Base-by-base conservation (phyloP, 2,888 invertebrate species). In the Phragmatobia fuliginosa region DNA sequence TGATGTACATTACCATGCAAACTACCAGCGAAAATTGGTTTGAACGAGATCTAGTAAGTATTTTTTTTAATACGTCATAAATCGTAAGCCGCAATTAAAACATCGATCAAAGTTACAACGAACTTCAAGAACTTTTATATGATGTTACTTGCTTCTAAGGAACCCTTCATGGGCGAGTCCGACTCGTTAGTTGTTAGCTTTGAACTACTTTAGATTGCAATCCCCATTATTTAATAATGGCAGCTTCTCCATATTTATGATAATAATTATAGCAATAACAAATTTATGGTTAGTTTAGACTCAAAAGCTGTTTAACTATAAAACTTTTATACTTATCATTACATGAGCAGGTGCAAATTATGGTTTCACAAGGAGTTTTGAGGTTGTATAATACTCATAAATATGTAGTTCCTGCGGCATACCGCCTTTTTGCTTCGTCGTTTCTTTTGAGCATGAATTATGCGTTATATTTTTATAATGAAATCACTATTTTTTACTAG, bases 301-400 rank as follows among this genome's bases (percentile, higher is more conserved):
- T 31, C 38, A 41, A 45, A 49, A 41, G 10, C 10, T 33, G 16
- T 32, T 66, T 60, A 60, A 60, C 21, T 67, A 36, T 49, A 32
- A 38, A n/a, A n/a, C 28, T 62, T 62, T 49, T 41, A 41, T 32
- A 7, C 38, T 62, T 62, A 62, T 62, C 41, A 41, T 63, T 59
- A 60, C 41, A 38, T 38, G 25, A 18, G 38, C 56, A 58, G 56
- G 56, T 65, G 56, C 36, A 56, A 25, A 65, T 38, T 41, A 21
- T 41, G 31, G 18, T 28, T 41, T 62, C 5, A 21, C 41, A 31
- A 31, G 11, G 31, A 31, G 11, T 21, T 31, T 28, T 10, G 8
- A 62, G 28, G 21, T 62, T 41, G 31, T 62, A 62, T 62, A 62
- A 62, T 41, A 62, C 31, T 62, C 62, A 62, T 41, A 62, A 62